Percentiles rank a stretch among this genome's conserved stretches.
phyloP scores from a whole-genome alignment of 2,888 invertebrate genomes.

The Sphaerophoria taeniata region DNA sequence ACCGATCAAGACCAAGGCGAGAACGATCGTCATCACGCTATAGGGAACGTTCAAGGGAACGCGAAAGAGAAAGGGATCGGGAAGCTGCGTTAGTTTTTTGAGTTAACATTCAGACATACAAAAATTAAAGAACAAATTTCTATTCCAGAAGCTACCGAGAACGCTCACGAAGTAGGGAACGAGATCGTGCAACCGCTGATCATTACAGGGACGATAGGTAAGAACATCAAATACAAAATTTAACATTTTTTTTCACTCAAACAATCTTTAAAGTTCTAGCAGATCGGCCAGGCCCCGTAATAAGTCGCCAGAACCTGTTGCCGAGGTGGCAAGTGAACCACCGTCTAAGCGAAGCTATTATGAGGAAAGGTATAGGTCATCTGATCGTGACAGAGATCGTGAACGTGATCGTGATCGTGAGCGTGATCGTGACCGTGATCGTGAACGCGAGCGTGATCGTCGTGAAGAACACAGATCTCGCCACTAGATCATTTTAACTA shows the following conservation, averaged over 20 bases:
- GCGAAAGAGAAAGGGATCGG: constrained; percentile 85
- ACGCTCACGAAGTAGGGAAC: constrained; percentile 92
- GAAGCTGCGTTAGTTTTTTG: constrained; percentile 85
- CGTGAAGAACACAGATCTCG: constrained; percentile 89
- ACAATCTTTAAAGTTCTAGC: constrained; percentile 78
- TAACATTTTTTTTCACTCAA: constrained; percentile 36
- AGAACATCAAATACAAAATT: constrained; percentile 25
- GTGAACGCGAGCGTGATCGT: constrained; percentile 86
- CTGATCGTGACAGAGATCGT: constrained; percentile 87
- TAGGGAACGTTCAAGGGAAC: constrained; percentile 88
- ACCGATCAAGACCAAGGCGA: constrained; percentile 82
- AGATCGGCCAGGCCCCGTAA: constrained; percentile 83
- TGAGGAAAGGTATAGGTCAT: constrained; percentile 92
- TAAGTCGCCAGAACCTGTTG: constrained; percentile 84
- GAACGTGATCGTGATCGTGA: constrained; percentile 87
- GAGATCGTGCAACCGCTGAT: constrained; percentile 81
- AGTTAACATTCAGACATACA: background rate
- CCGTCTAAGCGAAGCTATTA: constrained; percentile 86
- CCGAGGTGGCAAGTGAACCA: constrained; percentile 82
- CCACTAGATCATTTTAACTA: constrained; percentile 83
- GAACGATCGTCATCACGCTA: constrained; percentile 85
- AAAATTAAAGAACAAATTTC: constrained; percentile 80
- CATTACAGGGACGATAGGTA: constrained; percentile 83
- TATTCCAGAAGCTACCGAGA: constrained; percentile 83
- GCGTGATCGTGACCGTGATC: constrained; percentile 86